phyloP scores from a whole-genome alignment of 2,888 invertebrate genomes.

The Heliconius cydno region DNA sequence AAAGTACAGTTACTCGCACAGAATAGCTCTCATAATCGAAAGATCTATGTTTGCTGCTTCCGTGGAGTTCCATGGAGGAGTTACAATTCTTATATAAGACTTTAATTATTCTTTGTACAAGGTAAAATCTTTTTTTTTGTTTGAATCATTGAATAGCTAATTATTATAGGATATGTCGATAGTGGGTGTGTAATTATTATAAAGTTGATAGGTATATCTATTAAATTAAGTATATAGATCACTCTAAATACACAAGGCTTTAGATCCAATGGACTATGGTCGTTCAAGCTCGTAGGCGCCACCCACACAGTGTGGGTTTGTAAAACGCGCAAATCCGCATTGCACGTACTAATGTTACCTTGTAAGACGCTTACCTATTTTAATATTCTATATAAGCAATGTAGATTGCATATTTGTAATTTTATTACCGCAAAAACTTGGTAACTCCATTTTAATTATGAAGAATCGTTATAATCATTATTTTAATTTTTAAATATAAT shows the following conservation, averaged over 20 bases:
- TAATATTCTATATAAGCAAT: constrained; percentile 18
- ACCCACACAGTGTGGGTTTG: constrained; percentile 60
- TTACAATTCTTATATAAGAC: constrained; percentile 16
- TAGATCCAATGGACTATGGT: constrained; percentile 48
- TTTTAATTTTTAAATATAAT: neutral
- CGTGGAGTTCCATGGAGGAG: constrained; percentile 47
- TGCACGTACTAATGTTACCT: constrained; percentile 65
- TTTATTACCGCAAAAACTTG: constrained; percentile 2
- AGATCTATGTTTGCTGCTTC: constrained; percentile 37
- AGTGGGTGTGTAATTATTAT: constrained; percentile 49
- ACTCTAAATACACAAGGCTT: constrained; percentile 37
- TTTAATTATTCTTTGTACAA: neutral
- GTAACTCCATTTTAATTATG: neutral
- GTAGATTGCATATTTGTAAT: neutral
- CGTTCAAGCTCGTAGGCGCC: constrained; percentile 58
- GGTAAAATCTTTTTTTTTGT: neutral
- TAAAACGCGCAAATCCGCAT: constrained; percentile 74
- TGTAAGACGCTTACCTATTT: constrained; percentile 49
- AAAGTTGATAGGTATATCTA: constrained; percentile 29
- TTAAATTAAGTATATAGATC: constrained; percentile 27
- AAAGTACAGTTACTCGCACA: constrained; percentile 29
- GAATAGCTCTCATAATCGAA: constrained; percentile 15
- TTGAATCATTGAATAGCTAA: constrained; percentile 32
- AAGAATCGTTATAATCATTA: neutral
- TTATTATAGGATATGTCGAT: constrained; percentile 69